Evolutionary conservation across 2,113 vertebrate species (phyloP).

Genomic region (Clarias batrachus): DNA sequence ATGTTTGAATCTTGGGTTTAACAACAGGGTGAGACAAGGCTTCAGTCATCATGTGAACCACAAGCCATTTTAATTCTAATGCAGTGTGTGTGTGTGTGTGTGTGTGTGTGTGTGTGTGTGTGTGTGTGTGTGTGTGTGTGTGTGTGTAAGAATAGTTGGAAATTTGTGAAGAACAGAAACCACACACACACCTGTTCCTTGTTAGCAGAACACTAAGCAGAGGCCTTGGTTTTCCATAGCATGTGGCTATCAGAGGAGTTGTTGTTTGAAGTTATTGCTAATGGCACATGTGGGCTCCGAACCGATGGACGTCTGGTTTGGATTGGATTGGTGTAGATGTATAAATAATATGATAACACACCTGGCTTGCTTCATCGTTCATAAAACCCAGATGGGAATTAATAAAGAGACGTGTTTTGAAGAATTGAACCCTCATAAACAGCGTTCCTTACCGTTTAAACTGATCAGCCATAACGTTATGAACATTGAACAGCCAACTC

Average conservation of each 20-base stretch:
- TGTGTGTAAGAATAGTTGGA: neutral
- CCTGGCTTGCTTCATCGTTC: neutral
- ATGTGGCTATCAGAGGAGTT: neutral
- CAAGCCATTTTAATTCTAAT: neutral
- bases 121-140: neutral
- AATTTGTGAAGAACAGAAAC: neutral
- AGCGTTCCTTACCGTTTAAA: neutral
- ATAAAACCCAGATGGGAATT: neutral
- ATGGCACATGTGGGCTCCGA: neutral
- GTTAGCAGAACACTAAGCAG: neutral
- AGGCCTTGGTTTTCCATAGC: neutral
- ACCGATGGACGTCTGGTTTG: neutral
- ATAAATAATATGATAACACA: neutral
- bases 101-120: neutral
- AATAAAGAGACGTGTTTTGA: neutral
- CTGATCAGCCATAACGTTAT: too few relatives aligned
- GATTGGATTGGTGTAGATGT: neutral
- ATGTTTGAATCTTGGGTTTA: neutral
- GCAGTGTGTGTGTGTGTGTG: neutral
- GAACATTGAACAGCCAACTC: too few relatives aligned
- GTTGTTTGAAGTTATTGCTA: neutral
- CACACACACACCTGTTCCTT: neutral
- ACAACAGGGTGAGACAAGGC: neutral
- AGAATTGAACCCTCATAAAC: neutral
- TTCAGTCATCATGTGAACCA: constrained; percentile 11